Conservation (phyloP, 2,888 invertebrate species). For the Epirrhoe alternata region DNA sequence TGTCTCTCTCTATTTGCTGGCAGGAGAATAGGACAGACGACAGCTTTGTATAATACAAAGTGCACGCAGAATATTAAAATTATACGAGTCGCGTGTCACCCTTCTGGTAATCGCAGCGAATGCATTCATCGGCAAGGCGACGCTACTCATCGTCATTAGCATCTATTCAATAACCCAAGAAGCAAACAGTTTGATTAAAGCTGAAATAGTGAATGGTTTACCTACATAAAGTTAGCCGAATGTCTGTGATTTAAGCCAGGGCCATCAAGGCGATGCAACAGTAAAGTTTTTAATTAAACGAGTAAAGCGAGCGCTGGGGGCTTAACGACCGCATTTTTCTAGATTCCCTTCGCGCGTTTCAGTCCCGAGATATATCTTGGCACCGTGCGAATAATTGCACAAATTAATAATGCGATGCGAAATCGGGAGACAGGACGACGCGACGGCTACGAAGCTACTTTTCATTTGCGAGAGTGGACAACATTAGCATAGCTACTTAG, state of each 20-base stretch:
- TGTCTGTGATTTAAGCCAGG: conserved; percentile 55
- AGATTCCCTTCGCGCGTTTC: conserved; percentile 66
- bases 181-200: conserved; percentile 27
- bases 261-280: conserved; percentile 64
- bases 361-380: conserved; percentile 74
- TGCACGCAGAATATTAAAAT: conserved; percentile 55
- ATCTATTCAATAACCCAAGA: conserved; percentile 29
- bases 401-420: conserved; percentile 75
- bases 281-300: conserved; percentile 81
- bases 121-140: conserved; percentile 46
- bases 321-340: conserved; percentile 81
- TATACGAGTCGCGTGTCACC: conserved; percentile 48
- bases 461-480: conserved; percentile 61
- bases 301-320: conserved; percentile 58
- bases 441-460: conserved; percentile 49
- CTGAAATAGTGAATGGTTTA: conserved; percentile 24
- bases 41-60: conserved; percentile 42
- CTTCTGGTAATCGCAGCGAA: conserved; percentile 44
- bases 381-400: conserved; percentile 73
- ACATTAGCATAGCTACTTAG: conserved; percentile 56
- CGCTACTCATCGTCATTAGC: conserved; percentile 40
- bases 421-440: conserved; percentile 58
- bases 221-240: conserved; percentile 40
- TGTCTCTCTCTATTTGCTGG: conserved; percentile 36
- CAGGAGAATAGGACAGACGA: conserved; percentile 44